Evolutionary conservation across 2,113 vertebrate species (phyloP).

Genomic region (Formicarius rufipectus): DNA sequence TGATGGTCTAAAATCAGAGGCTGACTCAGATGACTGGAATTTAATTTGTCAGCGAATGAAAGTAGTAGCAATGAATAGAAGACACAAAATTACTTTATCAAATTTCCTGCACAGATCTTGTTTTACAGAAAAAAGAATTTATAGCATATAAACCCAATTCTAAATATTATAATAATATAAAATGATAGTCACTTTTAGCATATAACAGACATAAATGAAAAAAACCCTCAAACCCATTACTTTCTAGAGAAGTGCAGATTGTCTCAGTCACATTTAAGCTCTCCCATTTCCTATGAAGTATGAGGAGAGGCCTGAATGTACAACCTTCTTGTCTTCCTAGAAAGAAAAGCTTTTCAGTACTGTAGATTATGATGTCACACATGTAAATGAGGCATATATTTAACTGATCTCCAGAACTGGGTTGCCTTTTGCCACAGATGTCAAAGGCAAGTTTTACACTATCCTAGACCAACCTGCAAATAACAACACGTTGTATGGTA

Average conservation of each 20-base stretch:
- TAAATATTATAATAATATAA: constrained; percentile 29
- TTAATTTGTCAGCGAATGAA: constrained; percentile 18
- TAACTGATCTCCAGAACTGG: neutral
- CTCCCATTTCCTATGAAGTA: neutral
- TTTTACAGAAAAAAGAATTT: constrained; percentile 12
- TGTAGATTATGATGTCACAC: neutral
- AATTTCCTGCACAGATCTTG: constrained; percentile 4
- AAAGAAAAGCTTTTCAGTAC: neutral
- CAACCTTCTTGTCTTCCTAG: neutral
- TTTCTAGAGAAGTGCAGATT: neutral
- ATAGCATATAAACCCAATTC: neutral
- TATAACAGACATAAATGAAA: neutral
- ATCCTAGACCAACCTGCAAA: neutral
- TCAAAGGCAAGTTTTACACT: neutral
- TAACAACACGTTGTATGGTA: neutral
- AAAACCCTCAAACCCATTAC: neutral
- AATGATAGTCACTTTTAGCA: neutral
- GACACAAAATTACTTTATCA: constrained; percentile 24
- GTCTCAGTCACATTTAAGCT: neutral
- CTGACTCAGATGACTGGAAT: constrained; percentile 36
- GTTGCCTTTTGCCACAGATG: neutral
- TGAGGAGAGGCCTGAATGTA: neutral
- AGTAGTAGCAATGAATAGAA: constrained; percentile 40
- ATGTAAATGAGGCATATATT: neutral
- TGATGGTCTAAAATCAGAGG: constrained; percentile 54